A percentile compares a stretch with the other conserved stretches of the same genome.
Evolutionary conservation across 2,888 invertebrate species (phyloP).

Genomic region (Pterostichus madidus): DNA sequence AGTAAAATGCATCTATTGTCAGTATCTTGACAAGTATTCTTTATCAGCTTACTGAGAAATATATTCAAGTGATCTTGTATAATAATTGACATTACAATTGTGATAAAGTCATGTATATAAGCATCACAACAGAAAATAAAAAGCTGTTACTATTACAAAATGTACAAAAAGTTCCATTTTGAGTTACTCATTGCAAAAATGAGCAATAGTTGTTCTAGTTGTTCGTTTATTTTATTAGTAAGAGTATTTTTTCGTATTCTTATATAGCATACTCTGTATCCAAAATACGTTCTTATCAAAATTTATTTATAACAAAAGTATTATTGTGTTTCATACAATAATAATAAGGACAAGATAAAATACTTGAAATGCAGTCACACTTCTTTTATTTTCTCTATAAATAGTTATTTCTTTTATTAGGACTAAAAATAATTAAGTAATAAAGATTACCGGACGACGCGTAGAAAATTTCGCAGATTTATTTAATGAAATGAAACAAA

Average conservation of each 20-base stretch:
- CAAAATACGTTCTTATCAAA: too few relatives aligned
- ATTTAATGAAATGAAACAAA: too few relatives aligned
- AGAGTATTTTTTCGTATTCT: constrained; percentile 7
- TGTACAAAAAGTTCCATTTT: constrained; percentile 30
- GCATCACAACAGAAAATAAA: constrained; percentile 36
- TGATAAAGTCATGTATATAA: constrained; percentile 27
- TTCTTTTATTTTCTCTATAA: too few relatives aligned
- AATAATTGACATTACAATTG: constrained; percentile 19
- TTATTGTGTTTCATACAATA: too few relatives aligned
- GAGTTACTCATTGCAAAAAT: constrained; percentile 33
- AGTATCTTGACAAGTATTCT: background rate
- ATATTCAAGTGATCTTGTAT: constrained; percentile 13
- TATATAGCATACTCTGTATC: too few relatives aligned
- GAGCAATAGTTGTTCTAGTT: constrained; percentile 37
- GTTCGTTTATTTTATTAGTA: background rate
- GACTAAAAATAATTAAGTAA: too few relatives aligned
- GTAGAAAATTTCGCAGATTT: too few relatives aligned
- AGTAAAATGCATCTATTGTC: constrained; percentile 28
- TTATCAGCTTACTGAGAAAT: background rate
- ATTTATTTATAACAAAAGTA: too few relatives aligned
- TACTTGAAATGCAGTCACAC: too few relatives aligned
- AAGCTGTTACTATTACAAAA: constrained; percentile 19
- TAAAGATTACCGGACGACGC: too few relatives aligned
- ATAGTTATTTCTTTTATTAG: too few relatives aligned
- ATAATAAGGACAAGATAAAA: too few relatives aligned